Evolutionary conservation across 2,113 vertebrate species (phyloP).

Genomic region (Alces alces): DNA sequence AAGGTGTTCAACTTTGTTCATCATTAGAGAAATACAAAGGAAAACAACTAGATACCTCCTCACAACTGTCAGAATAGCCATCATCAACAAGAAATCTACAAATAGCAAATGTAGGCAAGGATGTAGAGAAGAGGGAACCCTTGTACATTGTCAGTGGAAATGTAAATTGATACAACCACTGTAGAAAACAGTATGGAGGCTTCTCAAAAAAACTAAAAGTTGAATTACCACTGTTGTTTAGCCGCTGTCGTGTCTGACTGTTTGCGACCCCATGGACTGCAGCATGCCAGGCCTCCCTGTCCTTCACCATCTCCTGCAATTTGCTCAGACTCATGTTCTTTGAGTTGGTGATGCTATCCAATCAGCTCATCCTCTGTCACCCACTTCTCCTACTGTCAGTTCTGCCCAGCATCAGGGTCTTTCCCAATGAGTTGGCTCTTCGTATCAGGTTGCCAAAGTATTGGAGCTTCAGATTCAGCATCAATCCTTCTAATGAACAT

Average conservation of each 20-base stretch:
- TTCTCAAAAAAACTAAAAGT: neutral
- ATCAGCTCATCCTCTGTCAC: neutral
- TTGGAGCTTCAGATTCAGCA: neutral
- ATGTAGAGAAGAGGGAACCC: neutral
- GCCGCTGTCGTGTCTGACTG: neutral
- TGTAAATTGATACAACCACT: neutral
- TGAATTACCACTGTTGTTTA: neutral
- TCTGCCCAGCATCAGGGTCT: neutral
- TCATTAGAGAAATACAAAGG: neutral
- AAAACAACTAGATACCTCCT: neutral
- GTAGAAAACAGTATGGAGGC: neutral
- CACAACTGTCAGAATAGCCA: neutral
- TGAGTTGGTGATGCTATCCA: neutral
- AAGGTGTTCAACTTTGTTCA: neutral
- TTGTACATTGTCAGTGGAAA: neutral
- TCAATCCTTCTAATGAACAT: neutral
- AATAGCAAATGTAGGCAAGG: neutral
- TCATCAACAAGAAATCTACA: neutral
- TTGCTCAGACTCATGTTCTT: neutral
- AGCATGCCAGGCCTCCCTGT: neutral
- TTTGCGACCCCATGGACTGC: neutral
- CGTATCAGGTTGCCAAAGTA: neutral
- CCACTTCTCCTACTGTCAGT: neutral
- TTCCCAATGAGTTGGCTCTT: neutral
- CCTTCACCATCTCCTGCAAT: neutral